Evolutionary conservation across 2,113 vertebrate species (phyloP).

Genomic region (Progne subis): DNA sequence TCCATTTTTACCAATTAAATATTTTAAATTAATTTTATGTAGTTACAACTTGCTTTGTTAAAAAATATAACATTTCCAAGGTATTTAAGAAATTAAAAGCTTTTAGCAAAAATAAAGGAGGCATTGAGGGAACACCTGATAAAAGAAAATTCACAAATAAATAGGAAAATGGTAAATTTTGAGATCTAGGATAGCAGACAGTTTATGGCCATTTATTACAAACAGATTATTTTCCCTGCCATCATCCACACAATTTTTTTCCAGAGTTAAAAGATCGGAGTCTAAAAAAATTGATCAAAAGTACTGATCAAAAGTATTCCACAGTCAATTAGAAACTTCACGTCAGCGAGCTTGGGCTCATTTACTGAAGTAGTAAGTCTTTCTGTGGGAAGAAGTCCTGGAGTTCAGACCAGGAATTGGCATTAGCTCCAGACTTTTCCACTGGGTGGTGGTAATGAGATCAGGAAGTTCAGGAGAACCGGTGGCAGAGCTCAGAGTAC

Average conservation of each 20-base stretch:
- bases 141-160: background rate
- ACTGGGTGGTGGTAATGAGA: slow-evolving; percentile 47
- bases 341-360: background rate
- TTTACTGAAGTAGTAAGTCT: background rate
- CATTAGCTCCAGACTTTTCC: background rate
- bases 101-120: background rate
- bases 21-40: background rate
- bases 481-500: background rate
- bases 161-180: background rate
- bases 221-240: background rate
- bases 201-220: background rate
- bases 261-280: background rate
- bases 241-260: background rate
- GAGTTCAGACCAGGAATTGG: background rate
- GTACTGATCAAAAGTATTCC: background rate
- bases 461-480: background rate
- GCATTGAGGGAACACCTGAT: background rate
- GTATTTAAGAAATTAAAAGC: background rate
- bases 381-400: background rate
- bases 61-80: background rate
- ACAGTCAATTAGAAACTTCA: background rate
- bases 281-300: background rate
- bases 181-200: background rate
- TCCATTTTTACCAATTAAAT: background rate
- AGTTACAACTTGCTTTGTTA: background rate